Evolutionary conservation across 2,113 vertebrate genomes (phyloP).

Genomic region (Engraulis encrasicolus): DNA sequence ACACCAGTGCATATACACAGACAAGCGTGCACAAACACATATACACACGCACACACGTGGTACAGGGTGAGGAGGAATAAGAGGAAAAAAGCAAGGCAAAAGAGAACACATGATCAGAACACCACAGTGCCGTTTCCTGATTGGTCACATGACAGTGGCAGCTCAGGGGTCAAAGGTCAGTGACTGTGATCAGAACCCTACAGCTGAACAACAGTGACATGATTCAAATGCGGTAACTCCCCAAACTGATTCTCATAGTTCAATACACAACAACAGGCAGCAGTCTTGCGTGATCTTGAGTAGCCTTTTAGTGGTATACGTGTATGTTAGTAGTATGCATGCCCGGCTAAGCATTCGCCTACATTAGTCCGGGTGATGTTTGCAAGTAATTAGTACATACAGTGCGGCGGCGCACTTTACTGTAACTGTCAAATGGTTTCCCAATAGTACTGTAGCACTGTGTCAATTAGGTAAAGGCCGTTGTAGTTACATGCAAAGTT

Average conservation of each 20-base stretch:
- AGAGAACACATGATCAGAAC: constrained; percentile 1
- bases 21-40: constrained; percentile 12
- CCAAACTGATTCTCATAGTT: neutral
- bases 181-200: neutral
- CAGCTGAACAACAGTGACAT: constrained; percentile 5
- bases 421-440: neutral
- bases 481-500: neutral
- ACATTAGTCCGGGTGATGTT: neutral
- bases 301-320: too few relatives aligned
- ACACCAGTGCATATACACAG: too few relatives aligned
- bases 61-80: neutral
- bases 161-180: constrained; percentile 5
- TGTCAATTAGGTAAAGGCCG: neutral
- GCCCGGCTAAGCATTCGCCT: neutral
- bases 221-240: neutral
- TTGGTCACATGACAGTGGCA: neutral
- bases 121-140: neutral
- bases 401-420: neutral
- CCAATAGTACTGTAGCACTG: neutral
- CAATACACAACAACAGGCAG: neutral
- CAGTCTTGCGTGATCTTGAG: neutral
- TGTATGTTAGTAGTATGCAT: neutral
- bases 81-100: neutral
- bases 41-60: neutral
- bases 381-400: neutral